Conservation (phyloP, 2,888 invertebrate genomes). For the Patella ulyssiponensis region DNA sequence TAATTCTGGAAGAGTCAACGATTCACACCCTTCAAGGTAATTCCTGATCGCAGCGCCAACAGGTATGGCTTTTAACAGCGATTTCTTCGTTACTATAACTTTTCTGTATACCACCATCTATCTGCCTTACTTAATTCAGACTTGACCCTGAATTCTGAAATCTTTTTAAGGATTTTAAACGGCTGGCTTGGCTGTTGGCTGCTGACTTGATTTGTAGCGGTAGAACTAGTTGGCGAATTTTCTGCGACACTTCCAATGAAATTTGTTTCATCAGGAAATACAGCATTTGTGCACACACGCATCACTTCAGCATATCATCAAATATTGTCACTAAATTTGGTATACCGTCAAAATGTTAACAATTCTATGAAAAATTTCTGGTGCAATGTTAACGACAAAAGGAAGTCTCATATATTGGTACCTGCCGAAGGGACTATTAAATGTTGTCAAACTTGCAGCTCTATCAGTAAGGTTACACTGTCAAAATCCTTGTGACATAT, state of each 20-base stretch:
- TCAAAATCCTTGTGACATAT: not conserved
- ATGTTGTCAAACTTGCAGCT: not conserved
- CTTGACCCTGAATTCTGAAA: not conserved
- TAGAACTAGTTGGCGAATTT: not conserved
- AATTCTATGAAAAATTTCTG: not conserved
- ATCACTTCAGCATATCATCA: not conserved
- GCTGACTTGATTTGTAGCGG: no score
- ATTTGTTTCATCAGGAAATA: not conserved
- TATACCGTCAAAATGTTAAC: not conserved
- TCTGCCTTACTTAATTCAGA: not conserved
- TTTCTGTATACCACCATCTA: slow-evolving; percentile 4
- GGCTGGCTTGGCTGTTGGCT: not conserved
- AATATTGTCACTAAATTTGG: not conserved
- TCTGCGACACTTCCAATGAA: not conserved
- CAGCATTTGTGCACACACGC: not conserved
- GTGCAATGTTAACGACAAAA: not conserved
- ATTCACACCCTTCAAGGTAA: not conserved
- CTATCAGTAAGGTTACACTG: not conserved
- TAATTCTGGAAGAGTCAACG: no score
- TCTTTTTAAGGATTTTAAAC: not conserved
- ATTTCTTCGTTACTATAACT: not conserved
- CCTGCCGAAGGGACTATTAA: not conserved
- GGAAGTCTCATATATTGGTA: not conserved
- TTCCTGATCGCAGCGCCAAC: not conserved
- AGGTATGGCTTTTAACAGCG: slow-evolving; percentile 2